Percentiles rank a stretch among this genome's conserved stretches.
Evolutionary conservation across 1,140 invertebrate genomes (phyloP).

Genomic region (Neodiprion virginianus): DNA sequence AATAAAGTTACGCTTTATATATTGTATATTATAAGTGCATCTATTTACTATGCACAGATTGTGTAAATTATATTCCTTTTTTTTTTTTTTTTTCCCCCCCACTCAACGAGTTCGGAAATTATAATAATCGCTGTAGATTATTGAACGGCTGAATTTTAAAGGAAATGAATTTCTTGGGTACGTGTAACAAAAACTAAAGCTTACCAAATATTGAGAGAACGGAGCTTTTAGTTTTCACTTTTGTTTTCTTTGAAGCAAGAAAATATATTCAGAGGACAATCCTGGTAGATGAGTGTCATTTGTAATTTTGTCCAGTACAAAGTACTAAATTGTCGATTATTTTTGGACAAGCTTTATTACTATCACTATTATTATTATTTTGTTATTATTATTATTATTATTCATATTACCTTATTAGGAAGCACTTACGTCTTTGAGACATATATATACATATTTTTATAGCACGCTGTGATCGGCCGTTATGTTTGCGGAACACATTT

Average conservation of each 20-base stretch:
- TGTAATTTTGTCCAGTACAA: not conserved
- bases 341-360: conserved; percentile 12
- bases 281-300: not conserved
- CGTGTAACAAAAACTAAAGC: not conserved
- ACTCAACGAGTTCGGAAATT: too few relatives aligned
- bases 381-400: too few relatives aligned
- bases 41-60: conserved; percentile 28
- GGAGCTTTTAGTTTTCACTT: not conserved
- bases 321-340: not conserved
- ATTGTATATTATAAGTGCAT: not conserved
- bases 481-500: not conserved
- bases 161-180: too few relatives aligned
- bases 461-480: conserved; percentile 2
- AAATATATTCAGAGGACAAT: not conserved
- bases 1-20: not conserved
- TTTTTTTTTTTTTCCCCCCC: not conserved
- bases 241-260: not conserved
- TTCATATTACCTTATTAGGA: too few relatives aligned
- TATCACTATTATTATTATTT: conserved; percentile 11
- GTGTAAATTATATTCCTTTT: conserved; percentile 23
- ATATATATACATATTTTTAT: not conserved
- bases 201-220: not conserved
- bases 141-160: too few relatives aligned
- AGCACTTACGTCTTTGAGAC: too few relatives aligned
- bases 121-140: too few relatives aligned